Evolutionary conservation across 1,140 invertebrate genomes (phyloP).

Genomic region (Chrysomallon squamiferum): DNA sequence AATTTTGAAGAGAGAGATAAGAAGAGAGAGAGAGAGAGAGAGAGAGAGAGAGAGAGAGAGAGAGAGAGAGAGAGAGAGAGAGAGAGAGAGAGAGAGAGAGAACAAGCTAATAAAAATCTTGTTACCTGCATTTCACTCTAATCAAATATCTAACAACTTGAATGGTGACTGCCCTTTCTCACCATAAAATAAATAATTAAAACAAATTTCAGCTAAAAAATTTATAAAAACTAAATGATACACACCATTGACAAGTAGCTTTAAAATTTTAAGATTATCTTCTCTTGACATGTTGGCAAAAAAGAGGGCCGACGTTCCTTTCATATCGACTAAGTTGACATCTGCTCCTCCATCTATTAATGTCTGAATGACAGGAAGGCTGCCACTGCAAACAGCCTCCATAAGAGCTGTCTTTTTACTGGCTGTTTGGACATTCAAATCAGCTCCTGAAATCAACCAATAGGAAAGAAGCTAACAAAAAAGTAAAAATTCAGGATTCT

Average conservation of each 20-base stretch:
- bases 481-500: background rate
- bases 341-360: background rate
- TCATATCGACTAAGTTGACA: background rate
- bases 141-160: too few species aligned
- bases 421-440: background rate
- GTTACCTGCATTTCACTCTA: too few species aligned
- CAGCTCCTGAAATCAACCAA: background rate
- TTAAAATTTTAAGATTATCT: background rate
- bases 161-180: too few species aligned
- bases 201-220: too few species aligned
- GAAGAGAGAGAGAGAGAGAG: too few species aligned
- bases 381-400: background rate
- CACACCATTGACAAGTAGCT: background rate
- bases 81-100: too few species aligned
- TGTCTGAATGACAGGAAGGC: background rate
- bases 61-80: too few species aligned
- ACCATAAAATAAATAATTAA: too few species aligned
- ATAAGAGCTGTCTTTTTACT: conserved; percentile 6
- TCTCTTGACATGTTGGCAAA: background rate
- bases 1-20: too few species aligned
- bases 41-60: too few species aligned
- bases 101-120: too few species aligned
- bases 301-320: background rate
- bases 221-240: too few species aligned
- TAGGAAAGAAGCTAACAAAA: background rate